Base-by-base conservation (phyloP, 2,888 invertebrate genomes). In the Lasioglossum vierecki region DNA sequence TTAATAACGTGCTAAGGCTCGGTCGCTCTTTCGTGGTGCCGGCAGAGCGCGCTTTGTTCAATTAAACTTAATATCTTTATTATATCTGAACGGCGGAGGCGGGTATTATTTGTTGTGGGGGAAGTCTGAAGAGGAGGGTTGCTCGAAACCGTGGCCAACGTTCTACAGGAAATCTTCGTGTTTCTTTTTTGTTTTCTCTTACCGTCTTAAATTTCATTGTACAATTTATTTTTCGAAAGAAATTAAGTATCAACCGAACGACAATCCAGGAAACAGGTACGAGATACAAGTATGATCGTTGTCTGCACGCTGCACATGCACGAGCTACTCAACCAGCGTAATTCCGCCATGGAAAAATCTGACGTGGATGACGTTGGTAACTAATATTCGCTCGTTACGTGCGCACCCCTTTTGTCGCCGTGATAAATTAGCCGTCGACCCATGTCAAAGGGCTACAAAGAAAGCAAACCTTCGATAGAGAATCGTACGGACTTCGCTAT, bases 1-100 rank as follows among this genome's bases (percentile, higher is more conserved):
- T 93, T 93, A 93, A 93, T 93, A 93, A 91, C 91, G 88, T 84
- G 76, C 79, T 63, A 88, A 88, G 90, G 91, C 88, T 90, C 89
- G 88, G 88, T 89, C 89, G 88, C 79, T 86, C 84, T 86, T 81
- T 76, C 83, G 72, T 70, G 75, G 77, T 72, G 71, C 73, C 66
- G 72, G 75, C 86, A 78, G 68, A 73, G 80, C 83, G 70, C 76
- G 89, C 91, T 93, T 93, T 92, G 92, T 93, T 88, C 89, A 93
- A 93, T 93, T 92, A 92, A 93, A 91, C 87, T 91, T 91, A 89
- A 93, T 92, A 88, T 88, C 88, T 91, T 91, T 90, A 92, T 93
- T 91, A 90, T 86, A 90, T 90, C 75, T 79, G 73, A 76, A 39
- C 77, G 76, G 70, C 77, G 78, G 76, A 79, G 79, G 72, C 84